Evolutionary conservation across 1,140 invertebrate species (phyloP), one percentile per base, ranked within the genome.

Genomic region (Palaemon carinicauda): DNA sequence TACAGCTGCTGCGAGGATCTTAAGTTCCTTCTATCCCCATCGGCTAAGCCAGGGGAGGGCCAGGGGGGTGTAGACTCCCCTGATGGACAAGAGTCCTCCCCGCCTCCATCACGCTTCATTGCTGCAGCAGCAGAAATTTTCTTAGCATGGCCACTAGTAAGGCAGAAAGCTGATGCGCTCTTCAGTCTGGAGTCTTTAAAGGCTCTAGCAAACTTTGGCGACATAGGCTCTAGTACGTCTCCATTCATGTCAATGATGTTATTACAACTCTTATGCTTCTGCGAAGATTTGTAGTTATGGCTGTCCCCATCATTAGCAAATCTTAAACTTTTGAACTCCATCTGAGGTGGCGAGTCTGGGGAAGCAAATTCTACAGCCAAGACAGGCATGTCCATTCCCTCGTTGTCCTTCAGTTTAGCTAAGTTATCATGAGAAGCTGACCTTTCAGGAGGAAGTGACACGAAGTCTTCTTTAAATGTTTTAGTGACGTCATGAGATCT

Each of bases 351-450:
- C 27, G 52, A 27, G 51, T 80, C 78, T 31, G 31, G 24, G 1
- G 24, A 31, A 21, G 24, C 52, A 19, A 53, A 53, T 12, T 80
- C 78, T n/a, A 51, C 78, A 15, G 53, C 31, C 21, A 80, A 29
- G 3, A 80, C 24, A 17, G 33, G 27, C 78, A 80, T 80, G 21
- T 53, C 50, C 78, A 56, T 3, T 17, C 51, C 51, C 3, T 51
- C 29, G 21, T 17, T 12, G 17, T 77, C 56, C 24, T 80, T 56
- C 21, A 53, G n/a, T 31, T 56, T 60, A 52, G 24, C 50, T 17
- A 80, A 31, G 53, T 80, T 60, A 27, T 80, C 78, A 53, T 80
- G 78, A 4, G 78, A 80, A 53, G 78, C 52, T 19, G 78, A 80
- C 15, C 53, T 56, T 27, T 56, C 56, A 27, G 78, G 78, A 4